Conservation (phyloP, 30 jellyfish, hydroid and myxozoan genomes). For the Phacellophora camtschatica region DNA sequence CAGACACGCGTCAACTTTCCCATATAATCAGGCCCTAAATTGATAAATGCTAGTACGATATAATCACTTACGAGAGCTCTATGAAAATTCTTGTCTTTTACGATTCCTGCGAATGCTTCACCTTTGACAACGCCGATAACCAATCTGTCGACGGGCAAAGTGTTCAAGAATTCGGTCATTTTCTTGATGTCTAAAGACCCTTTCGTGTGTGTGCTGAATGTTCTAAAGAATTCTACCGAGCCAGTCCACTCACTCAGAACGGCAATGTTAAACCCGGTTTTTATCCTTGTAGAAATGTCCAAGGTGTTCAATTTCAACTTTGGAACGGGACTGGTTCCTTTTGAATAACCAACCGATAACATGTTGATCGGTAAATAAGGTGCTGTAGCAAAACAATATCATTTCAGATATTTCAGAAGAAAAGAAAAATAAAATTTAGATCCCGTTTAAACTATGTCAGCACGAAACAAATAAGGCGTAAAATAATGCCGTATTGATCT, state of each 20-base stretch:
- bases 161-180: conserved; percentile 30
- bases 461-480: too few species aligned
- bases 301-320: not conserved
- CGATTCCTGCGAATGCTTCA: conserved; percentile 36
- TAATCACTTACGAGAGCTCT: conserved; percentile 14
- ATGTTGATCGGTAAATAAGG: conserved; percentile 19
- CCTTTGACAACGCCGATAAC: conserved; percentile 61
- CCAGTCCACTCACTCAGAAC: conserved; percentile 59
- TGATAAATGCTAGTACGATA: too few species aligned
- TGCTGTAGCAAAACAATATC: too few species aligned
- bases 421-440: too few species aligned
- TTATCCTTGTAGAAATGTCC: not conserved
- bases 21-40: too few species aligned
- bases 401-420: too few species aligned
- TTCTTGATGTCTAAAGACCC: conserved; percentile 5
- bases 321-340: not conserved
- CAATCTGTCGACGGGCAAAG: conserved; percentile 41
- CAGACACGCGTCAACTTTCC: too few species aligned
- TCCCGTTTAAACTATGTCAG: too few species aligned
- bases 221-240: not conserved
- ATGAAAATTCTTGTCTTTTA: not conserved
- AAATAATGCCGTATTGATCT: too few species aligned
- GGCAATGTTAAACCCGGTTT: conserved; percentile 47
- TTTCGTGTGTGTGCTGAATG: conserved; percentile 13
- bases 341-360: conserved; percentile 38